These are phyloP conservation scores for Metopolophium dirhodum DNA, from an alignment of 1,140 invertebrate genomes.

Conservation along the genomic window DNA sequence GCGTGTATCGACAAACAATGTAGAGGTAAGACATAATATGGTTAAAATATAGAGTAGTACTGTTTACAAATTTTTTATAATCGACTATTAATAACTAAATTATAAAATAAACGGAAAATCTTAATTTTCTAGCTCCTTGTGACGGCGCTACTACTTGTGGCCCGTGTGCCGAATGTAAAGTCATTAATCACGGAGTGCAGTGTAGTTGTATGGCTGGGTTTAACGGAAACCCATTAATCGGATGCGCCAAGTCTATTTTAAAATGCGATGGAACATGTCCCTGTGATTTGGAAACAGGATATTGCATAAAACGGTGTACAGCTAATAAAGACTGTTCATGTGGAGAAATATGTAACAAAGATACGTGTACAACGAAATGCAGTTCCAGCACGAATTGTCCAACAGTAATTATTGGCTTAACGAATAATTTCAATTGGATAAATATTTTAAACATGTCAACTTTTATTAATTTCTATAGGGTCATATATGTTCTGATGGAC, in stretches of 20 bases:
- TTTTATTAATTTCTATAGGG: conserved; percentile 62
- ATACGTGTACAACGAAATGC: conserved; percentile 72
- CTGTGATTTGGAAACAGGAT: conserved; percentile 77
- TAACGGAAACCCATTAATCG: conserved; percentile 79
- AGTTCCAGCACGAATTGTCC: conserved; percentile 65
- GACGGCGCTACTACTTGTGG: conserved; percentile 70
- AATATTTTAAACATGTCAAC: neutral
- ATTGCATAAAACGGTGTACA: conserved; percentile 75
- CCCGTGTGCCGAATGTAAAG: conserved; percentile 77
- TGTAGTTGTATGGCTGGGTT: conserved; percentile 84
- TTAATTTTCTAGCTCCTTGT: conserved; percentile 58
- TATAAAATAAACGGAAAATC: neutral
- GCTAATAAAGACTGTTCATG: conserved; percentile 75
- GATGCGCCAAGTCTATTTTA: conserved; percentile 68
- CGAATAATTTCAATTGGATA: neutral
- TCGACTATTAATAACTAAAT: neutral
- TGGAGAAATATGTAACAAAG: conserved; percentile 72
- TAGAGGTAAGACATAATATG: conserved; percentile 66
- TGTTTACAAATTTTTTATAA: conserved; percentile 59
- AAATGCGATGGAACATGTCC: conserved; percentile 74
- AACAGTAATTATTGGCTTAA: conserved; percentile 61
- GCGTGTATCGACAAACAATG: conserved; percentile 85
- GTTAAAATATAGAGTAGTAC: neutral
- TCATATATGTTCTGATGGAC: conserved; percentile 70
- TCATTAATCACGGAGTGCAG: conserved; percentile 75